Conservation (phyloP, 2,888 invertebrate species). For the Melangyna quadrimaculata region DNA sequence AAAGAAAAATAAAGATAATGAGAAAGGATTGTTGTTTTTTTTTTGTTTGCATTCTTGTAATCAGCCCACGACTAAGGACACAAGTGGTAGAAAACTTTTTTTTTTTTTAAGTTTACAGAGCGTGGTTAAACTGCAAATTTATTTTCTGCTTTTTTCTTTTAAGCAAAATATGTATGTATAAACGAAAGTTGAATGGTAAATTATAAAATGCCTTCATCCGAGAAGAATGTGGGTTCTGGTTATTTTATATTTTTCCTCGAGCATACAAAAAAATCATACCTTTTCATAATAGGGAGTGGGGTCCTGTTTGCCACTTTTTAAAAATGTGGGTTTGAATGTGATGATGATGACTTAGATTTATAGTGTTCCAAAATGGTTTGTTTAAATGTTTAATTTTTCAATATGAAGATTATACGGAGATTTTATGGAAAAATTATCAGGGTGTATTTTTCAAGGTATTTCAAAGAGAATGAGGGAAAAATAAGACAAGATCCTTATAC, state of each 20-base stretch:
- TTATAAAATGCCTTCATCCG: conserved; percentile 3
- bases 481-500: too few relatives aligned
- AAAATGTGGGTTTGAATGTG: not conserved
- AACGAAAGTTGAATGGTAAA: conserved; percentile 47
- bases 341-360: not conserved
- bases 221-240: not conserved
- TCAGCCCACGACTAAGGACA: conserved; percentile 42
- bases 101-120: conserved; percentile 26
- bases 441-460: too few relatives aligned
- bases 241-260: not conserved
- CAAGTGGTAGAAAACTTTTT: conserved; percentile 11
- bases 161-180: too few relatives aligned
- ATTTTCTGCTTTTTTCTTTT: not conserved
- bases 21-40: not conserved
- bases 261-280: not conserved
- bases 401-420: too few relatives aligned
- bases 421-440: too few relatives aligned
- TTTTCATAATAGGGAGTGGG: too few relatives aligned
- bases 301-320: not conserved
- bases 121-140: conserved; percentile 18
- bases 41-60: conserved; percentile 15
- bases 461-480: too few relatives aligned
- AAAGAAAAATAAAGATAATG: conserved; percentile 16
- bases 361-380: not conserved
- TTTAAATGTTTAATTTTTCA: not conserved